A percentile compares a stretch with the other conserved stretches of the same genome.
Evolutionary conservation across 2,888 invertebrate species (phyloP).

Genomic region (Drosophila vallismaia): DNA sequence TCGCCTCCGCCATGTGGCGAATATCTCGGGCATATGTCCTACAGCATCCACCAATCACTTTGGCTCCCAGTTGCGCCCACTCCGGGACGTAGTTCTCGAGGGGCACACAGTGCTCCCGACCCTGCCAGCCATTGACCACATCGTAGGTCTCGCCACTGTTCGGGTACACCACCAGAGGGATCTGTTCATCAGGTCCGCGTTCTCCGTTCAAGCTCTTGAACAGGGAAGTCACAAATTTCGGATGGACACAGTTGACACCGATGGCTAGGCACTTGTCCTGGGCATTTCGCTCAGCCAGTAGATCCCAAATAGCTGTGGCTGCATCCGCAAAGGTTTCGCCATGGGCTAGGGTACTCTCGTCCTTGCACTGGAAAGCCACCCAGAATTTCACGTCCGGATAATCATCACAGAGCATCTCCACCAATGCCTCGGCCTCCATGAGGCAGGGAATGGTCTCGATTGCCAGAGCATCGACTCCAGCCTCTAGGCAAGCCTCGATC

Average conservation of each 20-base stretch:
- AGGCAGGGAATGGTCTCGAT: constrained; percentile 96
- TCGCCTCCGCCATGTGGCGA: constrained; percentile 86
- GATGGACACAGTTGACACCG: constrained; percentile 94
- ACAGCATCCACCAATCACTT: constrained; percentile 96
- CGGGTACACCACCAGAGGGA: constrained; percentile 95
- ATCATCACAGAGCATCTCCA: constrained; percentile 89
- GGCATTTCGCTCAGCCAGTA: constrained; percentile 86
- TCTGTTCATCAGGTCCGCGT: constrained; percentile 82
- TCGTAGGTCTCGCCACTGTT: constrained; percentile 89
- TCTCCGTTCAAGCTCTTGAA: constrained; percentile 86
- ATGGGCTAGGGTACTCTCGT: constrained; percentile 87
- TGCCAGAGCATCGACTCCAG: constrained; percentile 93
- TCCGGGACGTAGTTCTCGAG: constrained; percentile 89
- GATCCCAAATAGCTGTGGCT: constrained; percentile 88
- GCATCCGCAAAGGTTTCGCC: constrained; percentile 92
- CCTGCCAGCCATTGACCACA: constrained; percentile 86
- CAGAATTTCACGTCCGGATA: constrained; percentile 92
- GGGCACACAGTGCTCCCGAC: constrained; percentile 88
- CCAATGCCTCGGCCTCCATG: constrained; percentile 92
- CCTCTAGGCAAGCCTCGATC: constrained; percentile 90
- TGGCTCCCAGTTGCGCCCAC: constrained; percentile 93
- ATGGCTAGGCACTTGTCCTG: constrained; percentile 90
- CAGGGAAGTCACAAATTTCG: constrained; percentile 87
- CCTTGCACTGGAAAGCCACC: constrained; percentile 94
- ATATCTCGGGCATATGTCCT: constrained; percentile 93